A percentile compares a stretch with the other conserved stretches of the same genome.
phyloP scores from a whole-genome alignment of 2,113 vertebrate species.

The Sterrhoptilus dennistouni region DNA sequence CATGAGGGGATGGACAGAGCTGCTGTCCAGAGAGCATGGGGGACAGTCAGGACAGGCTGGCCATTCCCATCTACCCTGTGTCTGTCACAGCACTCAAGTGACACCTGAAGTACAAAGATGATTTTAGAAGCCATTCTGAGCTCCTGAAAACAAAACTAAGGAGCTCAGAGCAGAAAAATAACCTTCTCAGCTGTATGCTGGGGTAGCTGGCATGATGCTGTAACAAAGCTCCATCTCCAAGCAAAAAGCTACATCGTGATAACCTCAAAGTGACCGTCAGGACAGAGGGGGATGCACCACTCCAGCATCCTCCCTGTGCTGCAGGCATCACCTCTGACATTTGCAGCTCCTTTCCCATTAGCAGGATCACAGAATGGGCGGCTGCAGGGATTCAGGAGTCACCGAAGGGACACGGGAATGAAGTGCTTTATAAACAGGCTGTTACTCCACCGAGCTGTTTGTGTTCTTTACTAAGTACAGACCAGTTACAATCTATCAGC shows the following conservation, averaged over 20 bases:
- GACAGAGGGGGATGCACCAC: fast-evolving
- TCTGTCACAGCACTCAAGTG: fast-evolving
- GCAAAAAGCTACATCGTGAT: not conserved
- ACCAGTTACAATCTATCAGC: constrained; percentile 64
- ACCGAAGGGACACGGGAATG: not conserved
- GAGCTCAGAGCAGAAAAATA: not conserved
- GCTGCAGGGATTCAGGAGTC: not conserved
- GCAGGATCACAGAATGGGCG: not conserved
- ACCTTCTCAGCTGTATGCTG: not conserved
- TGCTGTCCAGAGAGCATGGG: not conserved
- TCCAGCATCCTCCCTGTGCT: not conserved
- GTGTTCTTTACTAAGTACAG: constrained; percentile 45
- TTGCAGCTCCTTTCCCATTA: not conserved
- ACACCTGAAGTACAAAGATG: not conserved
- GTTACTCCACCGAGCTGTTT: constrained; percentile 47
- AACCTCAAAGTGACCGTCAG: not conserved
- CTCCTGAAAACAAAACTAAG: not conserved
- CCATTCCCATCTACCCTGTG: not conserved
- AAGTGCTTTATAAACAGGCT: constrained; percentile 38
- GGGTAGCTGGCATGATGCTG: not conserved
- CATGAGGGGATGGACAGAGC: not conserved
- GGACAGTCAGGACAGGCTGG: not conserved
- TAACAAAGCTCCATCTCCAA: not conserved
- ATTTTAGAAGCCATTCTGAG: not conserved
- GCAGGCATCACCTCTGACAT: not conserved